Conservation (phyloP, 2,888 invertebrate species). For the Pimpla rufipes region DNA sequence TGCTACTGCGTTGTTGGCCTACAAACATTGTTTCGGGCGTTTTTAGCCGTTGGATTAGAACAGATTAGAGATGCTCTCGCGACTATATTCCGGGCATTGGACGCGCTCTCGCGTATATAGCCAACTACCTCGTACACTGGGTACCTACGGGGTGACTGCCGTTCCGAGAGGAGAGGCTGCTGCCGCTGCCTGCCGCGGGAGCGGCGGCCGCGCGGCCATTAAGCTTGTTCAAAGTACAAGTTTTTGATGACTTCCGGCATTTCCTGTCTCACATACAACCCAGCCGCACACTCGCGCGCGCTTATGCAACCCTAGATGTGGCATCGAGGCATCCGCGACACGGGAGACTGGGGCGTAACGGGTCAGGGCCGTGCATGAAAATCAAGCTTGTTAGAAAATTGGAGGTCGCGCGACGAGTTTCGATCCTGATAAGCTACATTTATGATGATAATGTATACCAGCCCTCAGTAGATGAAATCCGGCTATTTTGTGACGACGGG, state of each 20-base stretch:
- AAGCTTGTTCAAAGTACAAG: slow-evolving; percentile 76
- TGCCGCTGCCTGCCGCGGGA: slow-evolving; percentile 27
- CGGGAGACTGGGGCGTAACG: too few relatives aligned
- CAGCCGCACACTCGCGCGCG: slow-evolving; percentile 1
- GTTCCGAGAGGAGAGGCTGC: not conserved
- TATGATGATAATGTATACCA: too few relatives aligned
- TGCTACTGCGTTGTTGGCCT: slow-evolving; percentile 19
- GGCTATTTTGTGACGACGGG: too few relatives aligned
- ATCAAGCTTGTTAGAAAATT: too few relatives aligned
- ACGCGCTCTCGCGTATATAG: slow-evolving; percentile 22
- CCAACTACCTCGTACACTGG: not conserved
- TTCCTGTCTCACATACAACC: slow-evolving; percentile 24
- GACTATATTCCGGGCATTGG: slow-evolving; percentile 6
- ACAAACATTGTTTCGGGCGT: slow-evolving; percentile 51
- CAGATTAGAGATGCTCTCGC: slow-evolving; percentile 50
- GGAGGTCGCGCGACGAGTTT: too few relatives aligned
- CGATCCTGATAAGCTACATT: too few relatives aligned
- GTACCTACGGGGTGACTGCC: too few relatives aligned
- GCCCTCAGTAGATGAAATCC: too few relatives aligned
- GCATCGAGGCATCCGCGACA: not conserved
- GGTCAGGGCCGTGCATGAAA: too few relatives aligned
- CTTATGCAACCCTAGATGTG: not conserved
- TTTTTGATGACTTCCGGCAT: slow-evolving; percentile 78
- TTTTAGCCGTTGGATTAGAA: slow-evolving; percentile 56
- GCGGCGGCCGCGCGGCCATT: slow-evolving; percentile 40